phyloP scores from a whole-genome alignment of 2,888 invertebrate genomes.

The Luffia ferchaultella region DNA sequence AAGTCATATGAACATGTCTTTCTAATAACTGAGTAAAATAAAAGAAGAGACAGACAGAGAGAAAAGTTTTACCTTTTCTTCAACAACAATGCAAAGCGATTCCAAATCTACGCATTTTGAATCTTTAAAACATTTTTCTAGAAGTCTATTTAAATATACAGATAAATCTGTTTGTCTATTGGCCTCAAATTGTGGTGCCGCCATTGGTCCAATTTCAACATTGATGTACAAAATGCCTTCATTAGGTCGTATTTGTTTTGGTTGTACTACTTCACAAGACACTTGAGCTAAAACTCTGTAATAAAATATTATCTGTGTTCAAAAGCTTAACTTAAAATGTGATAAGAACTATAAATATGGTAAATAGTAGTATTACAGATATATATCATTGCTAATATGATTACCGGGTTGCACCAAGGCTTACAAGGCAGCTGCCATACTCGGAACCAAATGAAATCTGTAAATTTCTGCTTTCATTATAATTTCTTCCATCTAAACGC shows the following conservation, averaged over 20 bases:
- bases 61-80: conserved; percentile 92
- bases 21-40: too few species aligned
- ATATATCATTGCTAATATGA: too few species aligned
- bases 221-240: conserved; percentile 89
- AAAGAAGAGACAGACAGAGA: too few species aligned
- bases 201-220: conserved; percentile 88
- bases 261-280: conserved; percentile 85
- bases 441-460: conserved; percentile 82
- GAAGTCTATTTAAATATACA: conserved; percentile 78
- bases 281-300: conserved; percentile 86
- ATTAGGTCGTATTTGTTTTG: conserved; percentile 85
- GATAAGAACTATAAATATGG: too few species aligned
- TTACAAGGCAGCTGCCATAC: conserved; percentile 82
- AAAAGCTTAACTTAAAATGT: too few species aligned
- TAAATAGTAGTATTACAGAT: too few species aligned
- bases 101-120: conserved; percentile 93
- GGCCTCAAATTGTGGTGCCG: conserved; percentile 83
- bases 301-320: conserved; percentile 16
- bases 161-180: conserved; percentile 76
- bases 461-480: conserved; percentile 76
- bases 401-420: conserved; percentile 82
- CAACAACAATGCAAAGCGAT: conserved; percentile 92
- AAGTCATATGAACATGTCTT: too few species aligned
- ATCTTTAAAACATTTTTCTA: conserved; percentile 91
- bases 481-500: conserved; percentile 82